Evolutionary conservation across 2,888 invertebrate genomes (phyloP).

Genomic region (Magallana nippona): DNA sequence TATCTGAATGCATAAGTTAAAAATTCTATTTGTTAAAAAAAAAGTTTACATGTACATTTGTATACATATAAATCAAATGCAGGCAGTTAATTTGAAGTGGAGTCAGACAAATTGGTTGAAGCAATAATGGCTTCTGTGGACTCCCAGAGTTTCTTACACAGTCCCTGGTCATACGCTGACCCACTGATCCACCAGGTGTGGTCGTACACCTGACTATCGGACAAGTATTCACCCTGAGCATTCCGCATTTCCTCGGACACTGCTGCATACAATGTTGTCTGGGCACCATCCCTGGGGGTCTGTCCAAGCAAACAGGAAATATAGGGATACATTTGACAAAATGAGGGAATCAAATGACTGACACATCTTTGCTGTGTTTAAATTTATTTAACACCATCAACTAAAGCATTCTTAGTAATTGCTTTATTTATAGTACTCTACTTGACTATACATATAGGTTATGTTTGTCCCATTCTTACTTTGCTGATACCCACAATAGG

Average conservation of each 20-base stretch:
- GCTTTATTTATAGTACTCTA: too few relatives aligned
- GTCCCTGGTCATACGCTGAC: neutral
- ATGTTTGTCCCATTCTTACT: neutral
- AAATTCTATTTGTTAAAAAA: too few relatives aligned
- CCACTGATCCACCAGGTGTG: neutral
- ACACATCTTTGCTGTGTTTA: too few relatives aligned
- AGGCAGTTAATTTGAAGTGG: neutral
- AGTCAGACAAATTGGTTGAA: too few relatives aligned
- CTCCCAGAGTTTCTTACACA: constrained; percentile 31
- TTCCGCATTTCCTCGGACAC: constrained; percentile 70
- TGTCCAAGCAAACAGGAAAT: constrained; percentile 43
- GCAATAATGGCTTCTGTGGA: neutral
- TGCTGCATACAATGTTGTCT: constrained; percentile 76
- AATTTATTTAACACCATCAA: too few relatives aligned
- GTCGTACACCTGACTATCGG: constrained; percentile 6
- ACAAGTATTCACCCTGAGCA: neutral
- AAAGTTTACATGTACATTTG: too few relatives aligned
- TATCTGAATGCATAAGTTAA: too few relatives aligned
- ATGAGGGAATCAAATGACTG: too few relatives aligned
- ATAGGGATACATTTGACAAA: neutral
- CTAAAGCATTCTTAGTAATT: too few relatives aligned
- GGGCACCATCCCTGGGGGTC: constrained; percentile 74
- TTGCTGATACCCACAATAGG: neutral
- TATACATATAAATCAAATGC: too few relatives aligned
- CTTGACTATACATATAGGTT: too few relatives aligned